A percentile compares a stretch with the other conserved stretches of the same genome.
Evolutionary conservation across 2,888 invertebrate genomes (phyloP).

Genomic region (Drosophila limbata): DNA sequence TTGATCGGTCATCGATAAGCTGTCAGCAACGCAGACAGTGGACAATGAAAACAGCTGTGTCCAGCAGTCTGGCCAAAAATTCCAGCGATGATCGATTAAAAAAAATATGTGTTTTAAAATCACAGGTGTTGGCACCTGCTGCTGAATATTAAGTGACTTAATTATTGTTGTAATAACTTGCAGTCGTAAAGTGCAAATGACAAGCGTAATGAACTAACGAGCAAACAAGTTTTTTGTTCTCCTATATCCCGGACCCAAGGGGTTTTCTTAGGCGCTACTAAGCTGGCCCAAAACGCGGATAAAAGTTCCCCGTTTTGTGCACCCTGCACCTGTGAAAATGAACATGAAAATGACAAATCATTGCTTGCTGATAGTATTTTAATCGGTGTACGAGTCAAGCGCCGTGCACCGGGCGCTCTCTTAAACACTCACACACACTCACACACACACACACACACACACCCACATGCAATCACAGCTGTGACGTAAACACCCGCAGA

Average conservation of each 20-base stretch:
- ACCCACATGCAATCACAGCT: neutral
- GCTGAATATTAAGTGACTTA: slow-evolving; percentile 7
- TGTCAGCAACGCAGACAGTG: neutral
- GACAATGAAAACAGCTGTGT: slow-evolving; percentile 26
- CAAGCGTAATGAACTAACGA: slow-evolving; percentile 27
- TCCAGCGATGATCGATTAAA: slow-evolving; percentile 10
- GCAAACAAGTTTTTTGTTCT: slow-evolving; percentile 15
- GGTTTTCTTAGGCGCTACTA: neutral
- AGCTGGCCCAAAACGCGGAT: slow-evolving; percentile 16
- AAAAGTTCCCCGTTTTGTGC: slow-evolving; percentile 26
- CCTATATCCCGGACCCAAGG: neutral
- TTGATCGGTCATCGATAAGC: slow-evolving; percentile 46
- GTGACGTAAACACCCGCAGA: slow-evolving; percentile 7
- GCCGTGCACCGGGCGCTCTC: neutral
- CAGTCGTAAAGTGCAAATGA: slow-evolving; percentile 19
- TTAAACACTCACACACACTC: neutral
- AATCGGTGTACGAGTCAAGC: slow-evolving; percentile 30
- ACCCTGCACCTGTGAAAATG: slow-evolving; percentile 24
- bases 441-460: slow-evolving; percentile 4
- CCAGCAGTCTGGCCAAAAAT: neutral
- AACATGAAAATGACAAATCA: slow-evolving; percentile 18
- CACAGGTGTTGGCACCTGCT: slow-evolving; percentile 32
- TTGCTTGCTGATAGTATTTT: slow-evolving; percentile 25
- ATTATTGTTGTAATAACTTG: slow-evolving; percentile 34
- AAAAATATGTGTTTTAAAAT: slow-evolving; percentile 26